Evolutionary conservation across 1,140 invertebrate genomes (phyloP).

Genomic region (Drosophila malerkotliana): DNA sequence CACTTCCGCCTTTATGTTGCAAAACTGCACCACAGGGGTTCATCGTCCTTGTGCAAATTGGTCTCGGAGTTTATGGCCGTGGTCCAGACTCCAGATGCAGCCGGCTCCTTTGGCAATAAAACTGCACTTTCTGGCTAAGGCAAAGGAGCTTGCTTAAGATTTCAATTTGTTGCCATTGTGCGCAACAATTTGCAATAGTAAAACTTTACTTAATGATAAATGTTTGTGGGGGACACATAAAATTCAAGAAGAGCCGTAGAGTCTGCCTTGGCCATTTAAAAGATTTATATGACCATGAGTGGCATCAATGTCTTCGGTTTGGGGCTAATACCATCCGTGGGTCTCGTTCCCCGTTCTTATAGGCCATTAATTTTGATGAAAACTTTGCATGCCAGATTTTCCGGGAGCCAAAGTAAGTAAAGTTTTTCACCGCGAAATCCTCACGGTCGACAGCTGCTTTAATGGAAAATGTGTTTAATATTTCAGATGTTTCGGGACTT

Average conservation of each 20-base stretch:
- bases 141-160: constrained; percentile 75
- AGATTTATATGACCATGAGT: constrained; percentile 61
- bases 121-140: constrained; percentile 68
- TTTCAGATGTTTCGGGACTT: constrained; percentile 34
- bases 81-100: constrained; percentile 41
- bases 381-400: constrained; percentile 46
- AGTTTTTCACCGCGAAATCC: constrained; percentile 16
- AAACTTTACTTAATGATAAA: constrained; percentile 76
- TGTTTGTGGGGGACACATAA: constrained; percentile 57
- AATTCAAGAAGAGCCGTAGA: constrained; percentile 40
- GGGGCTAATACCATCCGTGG: constrained; percentile 31
- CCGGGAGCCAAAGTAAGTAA: constrained; percentile 6
- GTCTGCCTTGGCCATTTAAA: constrained; percentile 49
- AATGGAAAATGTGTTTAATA: constrained; percentile 19
- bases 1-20: constrained; percentile 50
- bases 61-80: constrained; percentile 72
- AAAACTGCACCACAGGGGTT: constrained; percentile 79
- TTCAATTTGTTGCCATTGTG: constrained; percentile 75
- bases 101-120: constrained; percentile 64
- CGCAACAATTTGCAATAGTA: constrained; percentile 74
- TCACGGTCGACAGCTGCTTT: constrained; percentile 6
- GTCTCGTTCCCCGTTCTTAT: constrained; percentile 8
- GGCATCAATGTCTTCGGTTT: constrained; percentile 58
- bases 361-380: constrained; percentile 57
- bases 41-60: constrained; percentile 82